Conservation (phyloP, 2,888 invertebrate genomes). For the Orchestes rusci region DNA sequence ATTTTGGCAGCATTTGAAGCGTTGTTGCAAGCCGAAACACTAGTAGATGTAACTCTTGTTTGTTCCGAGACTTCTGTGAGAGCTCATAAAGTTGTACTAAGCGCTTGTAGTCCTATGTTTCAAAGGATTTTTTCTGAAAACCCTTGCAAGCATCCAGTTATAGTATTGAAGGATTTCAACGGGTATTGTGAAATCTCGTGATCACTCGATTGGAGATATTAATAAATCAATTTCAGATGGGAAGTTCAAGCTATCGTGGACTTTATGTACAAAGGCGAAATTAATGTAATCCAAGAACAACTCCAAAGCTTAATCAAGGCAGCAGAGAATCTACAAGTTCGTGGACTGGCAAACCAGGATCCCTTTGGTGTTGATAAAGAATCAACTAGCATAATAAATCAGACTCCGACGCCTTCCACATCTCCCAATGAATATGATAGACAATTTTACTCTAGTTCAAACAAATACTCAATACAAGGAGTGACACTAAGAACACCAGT, state of each 20-base stretch:
- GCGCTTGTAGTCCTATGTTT: conserved; percentile 85
- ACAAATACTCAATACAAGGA: conserved; percentile 47
- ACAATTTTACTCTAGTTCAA: conserved; percentile 30
- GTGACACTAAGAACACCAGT: conserved; percentile 12
- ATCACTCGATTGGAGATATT: background rate
- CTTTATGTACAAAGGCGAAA: conserved; percentile 92
- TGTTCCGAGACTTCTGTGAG: conserved; percentile 79
- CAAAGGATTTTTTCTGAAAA: conserved; percentile 83
- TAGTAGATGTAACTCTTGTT: conserved; percentile 86
- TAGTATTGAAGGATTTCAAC: conserved; percentile 83
- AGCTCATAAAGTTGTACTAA: conserved; percentile 87
- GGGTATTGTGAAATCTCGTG: conserved; percentile 35
- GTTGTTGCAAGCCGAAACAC: conserved; percentile 76
- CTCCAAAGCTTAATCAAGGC: conserved; percentile 77
- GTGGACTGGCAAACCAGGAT: conserved; percentile 61
- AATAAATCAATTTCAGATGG: conserved; percentile 49
- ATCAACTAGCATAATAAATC: conserved; percentile 36
- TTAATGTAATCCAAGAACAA: conserved; percentile 80
- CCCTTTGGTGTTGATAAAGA: conserved; percentile 40
- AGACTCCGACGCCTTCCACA: conserved; percentile 43
- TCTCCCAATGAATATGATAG: conserved; percentile 43
- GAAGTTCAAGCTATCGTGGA: conserved; percentile 85
- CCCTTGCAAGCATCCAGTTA: conserved; percentile 89
- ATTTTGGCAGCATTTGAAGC: conserved; percentile 82
- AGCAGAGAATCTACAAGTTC: conserved; percentile 79